Evolutionary conservation across 2,888 invertebrate species (phyloP).

Genomic region (Hipparchia semele): DNA sequence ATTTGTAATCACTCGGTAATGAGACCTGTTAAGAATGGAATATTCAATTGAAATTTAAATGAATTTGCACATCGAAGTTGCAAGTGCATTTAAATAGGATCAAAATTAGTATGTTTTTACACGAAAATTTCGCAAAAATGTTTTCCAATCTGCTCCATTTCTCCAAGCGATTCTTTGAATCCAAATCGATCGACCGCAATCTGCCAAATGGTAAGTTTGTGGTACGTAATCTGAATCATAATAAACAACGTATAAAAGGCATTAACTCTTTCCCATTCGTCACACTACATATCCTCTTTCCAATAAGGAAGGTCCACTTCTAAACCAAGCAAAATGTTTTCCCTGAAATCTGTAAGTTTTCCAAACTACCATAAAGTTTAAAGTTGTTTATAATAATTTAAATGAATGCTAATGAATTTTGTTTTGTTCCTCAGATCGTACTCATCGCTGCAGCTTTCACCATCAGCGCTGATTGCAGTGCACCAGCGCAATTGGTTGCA

Average conservation of each 20-base stretch:
- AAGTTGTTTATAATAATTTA: background rate
- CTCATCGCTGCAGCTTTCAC: conserved; percentile 68
- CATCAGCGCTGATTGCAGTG: conserved; percentile 67
- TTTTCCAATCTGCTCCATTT: conserved; percentile 79
- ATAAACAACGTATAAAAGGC: conserved; percentile 76
- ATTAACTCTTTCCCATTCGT: conserved; percentile 56
- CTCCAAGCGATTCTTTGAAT: conserved; percentile 71
- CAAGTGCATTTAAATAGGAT: conserved; percentile 21
- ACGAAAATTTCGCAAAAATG: conserved; percentile 64
- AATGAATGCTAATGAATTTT: background rate
- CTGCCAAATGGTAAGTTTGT: conserved; percentile 71
- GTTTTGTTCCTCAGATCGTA: conserved; percentile 63
- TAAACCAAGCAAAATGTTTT: conserved; percentile 75
- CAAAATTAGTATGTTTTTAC: conserved; percentile 40
- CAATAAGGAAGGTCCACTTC: conserved; percentile 71
- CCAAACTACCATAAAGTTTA: background rate
- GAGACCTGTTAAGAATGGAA: conserved; percentile 7
- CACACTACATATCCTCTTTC: conserved; percentile 75
- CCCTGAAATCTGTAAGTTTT: conserved; percentile 76
- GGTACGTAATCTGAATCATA: conserved; percentile 73
- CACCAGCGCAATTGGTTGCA: conserved; percentile 74
- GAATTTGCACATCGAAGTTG: conserved; percentile 1
- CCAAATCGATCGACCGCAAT: conserved; percentile 73
- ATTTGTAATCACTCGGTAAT: conserved; percentile 6
- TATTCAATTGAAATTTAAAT: conserved; percentile 6